Conservation (phyloP, 2,888 invertebrate species). For the Lochmaea crataegi region DNA sequence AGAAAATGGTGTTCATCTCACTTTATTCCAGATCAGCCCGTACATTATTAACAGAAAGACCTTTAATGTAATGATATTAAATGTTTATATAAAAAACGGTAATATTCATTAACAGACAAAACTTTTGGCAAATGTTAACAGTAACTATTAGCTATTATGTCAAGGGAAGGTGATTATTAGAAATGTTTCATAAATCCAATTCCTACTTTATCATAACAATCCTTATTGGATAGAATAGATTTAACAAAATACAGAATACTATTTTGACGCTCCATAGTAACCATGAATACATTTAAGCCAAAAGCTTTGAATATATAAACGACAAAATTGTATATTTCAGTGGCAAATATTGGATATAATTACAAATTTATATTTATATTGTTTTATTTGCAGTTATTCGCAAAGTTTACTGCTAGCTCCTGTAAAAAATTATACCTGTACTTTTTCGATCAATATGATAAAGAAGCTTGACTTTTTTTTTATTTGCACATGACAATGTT, state of each 20-base stretch:
- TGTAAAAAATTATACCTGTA: too few relatives aligned
- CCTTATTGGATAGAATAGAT: too few relatives aligned
- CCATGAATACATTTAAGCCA: background rate
- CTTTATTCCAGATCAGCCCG: conserved; percentile 20
- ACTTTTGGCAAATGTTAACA: background rate
- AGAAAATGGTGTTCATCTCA: background rate
- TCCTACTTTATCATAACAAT: too few relatives aligned
- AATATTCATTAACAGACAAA: background rate
- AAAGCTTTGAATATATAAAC: background rate
- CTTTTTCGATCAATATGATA: too few relatives aligned
- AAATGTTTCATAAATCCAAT: too few relatives aligned
- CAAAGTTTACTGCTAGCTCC: too few relatives aligned
- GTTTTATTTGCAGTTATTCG: background rate
- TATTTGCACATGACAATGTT: too few relatives aligned
- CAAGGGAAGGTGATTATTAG: background rate
- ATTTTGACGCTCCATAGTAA: background rate
- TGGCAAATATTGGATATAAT: background rate
- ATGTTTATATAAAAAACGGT: background rate
- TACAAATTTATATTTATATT: background rate
- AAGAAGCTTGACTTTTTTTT: too few relatives aligned
- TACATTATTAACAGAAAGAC: conserved; percentile 15
- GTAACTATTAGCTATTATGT: background rate
- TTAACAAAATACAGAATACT: too few relatives aligned
- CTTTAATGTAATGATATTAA: background rate
- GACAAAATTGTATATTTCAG: background rate